Evolutionary conservation across 2,113 vertebrate species (phyloP).

Genomic region (Scortum barcoo): DNA sequence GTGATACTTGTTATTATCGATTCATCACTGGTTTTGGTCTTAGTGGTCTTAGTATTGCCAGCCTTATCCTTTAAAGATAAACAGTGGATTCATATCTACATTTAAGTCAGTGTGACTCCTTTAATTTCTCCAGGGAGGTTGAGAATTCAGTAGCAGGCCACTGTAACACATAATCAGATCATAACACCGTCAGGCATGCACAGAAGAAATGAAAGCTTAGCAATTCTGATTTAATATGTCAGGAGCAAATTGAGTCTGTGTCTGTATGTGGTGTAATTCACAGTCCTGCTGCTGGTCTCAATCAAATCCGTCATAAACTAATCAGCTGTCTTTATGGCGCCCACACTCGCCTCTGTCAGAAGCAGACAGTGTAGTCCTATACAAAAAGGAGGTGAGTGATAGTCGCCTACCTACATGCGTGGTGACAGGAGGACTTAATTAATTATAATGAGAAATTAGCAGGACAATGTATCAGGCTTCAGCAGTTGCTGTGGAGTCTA

Average conservation of each 20-base stretch:
- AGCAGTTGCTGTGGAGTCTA: slow-evolving; percentile 30
- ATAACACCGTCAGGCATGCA: slow-evolving; percentile 52
- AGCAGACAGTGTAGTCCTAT: neutral
- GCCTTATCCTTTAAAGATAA: slow-evolving; percentile 10
- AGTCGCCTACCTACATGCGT: neutral
- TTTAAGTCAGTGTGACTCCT: slow-evolving; percentile 20
- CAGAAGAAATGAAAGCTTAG: slow-evolving; percentile 54
- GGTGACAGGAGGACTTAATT: slow-evolving; percentile 9
- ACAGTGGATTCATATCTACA: neutral
- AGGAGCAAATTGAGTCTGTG: slow-evolving; percentile 77
- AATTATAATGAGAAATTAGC: slow-evolving; percentile 26
- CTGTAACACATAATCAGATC: slow-evolving; percentile 74
- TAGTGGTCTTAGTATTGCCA: neutral
- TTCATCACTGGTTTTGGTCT: neutral
- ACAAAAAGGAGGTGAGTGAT: slow-evolving; percentile 11
- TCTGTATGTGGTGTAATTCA: slow-evolving; percentile 69
- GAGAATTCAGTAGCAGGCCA: slow-evolving; percentile 61
- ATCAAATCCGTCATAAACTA: slow-evolving; percentile 63
- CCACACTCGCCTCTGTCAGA: slow-evolving; percentile 11
- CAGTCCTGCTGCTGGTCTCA: slow-evolving; percentile 64
- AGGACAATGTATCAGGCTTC: slow-evolving; percentile 33
- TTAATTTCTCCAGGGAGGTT: slow-evolving; percentile 62
- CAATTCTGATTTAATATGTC: slow-evolving; percentile 77
- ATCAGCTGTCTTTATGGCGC: slow-evolving; percentile 37
- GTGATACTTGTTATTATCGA: neutral